phyloP scores from a whole-genome alignment of 2,113 vertebrate genomes.

The Halichoerus grypus region DNA sequence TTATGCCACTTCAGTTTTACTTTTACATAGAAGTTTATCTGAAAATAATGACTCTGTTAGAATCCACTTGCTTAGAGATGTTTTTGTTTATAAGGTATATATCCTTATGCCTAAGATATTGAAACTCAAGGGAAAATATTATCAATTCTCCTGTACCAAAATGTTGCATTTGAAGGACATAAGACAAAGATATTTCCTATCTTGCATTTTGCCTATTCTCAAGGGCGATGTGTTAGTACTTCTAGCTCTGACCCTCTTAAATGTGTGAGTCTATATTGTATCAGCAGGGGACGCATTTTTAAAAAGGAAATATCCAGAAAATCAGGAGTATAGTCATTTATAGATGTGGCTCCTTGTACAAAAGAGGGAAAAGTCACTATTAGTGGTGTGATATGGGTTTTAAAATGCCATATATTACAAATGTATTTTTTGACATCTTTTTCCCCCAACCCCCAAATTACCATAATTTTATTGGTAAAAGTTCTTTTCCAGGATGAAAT shows the following conservation, averaged over 20 bases:
- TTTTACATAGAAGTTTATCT: slow-evolving; percentile 78
- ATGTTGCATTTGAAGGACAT: slow-evolving; percentile 79
- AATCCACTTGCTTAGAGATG: slow-evolving; percentile 75
- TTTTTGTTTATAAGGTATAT: slow-evolving; percentile 71
- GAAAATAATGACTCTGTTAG: slow-evolving; percentile 78
- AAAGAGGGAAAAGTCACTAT: neutral
- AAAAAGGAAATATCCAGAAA: slow-evolving; percentile 50
- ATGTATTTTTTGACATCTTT: neutral
- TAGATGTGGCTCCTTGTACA: neutral
- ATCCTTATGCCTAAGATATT: slow-evolving; percentile 62
- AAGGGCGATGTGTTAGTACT: slow-evolving; percentile 73
- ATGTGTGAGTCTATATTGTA: slow-evolving; percentile 72
- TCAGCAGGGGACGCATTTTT: slow-evolving; percentile 59
- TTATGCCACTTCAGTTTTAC: slow-evolving; percentile 75
- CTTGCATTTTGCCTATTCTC: slow-evolving; percentile 74
- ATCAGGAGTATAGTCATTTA: slow-evolving; percentile 53
- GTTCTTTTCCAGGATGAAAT: slow-evolving; percentile 45
- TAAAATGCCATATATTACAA: slow-evolving; percentile 31
- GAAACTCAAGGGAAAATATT: slow-evolving; percentile 78
- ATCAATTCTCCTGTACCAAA: slow-evolving; percentile 78
- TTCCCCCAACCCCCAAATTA: neutral
- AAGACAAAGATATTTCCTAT: slow-evolving; percentile 76
- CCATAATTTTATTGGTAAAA: slow-evolving; percentile 45
- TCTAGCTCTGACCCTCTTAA: slow-evolving; percentile 79
- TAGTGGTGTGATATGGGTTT: neutral